Conservation (phyloP, 64 coral and sea anemone species). For the Platygyra sinensis region DNA sequence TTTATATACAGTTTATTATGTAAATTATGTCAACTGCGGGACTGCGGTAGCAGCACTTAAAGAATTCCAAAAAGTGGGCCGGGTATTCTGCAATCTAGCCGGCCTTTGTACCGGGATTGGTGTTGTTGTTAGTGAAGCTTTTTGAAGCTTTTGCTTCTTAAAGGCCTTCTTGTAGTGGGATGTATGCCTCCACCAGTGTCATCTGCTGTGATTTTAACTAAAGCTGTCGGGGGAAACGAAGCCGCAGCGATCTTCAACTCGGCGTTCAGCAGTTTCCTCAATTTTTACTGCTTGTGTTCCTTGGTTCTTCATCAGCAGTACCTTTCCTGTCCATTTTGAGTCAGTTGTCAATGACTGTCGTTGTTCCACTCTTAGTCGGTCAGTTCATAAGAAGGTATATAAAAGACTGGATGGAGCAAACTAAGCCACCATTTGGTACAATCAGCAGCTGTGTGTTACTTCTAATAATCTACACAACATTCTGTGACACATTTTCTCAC, state of each 20-base stretch:
- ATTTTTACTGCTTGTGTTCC: constrained; percentile 68
- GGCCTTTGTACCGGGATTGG: constrained; percentile 75
- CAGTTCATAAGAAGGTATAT: constrained; percentile 72
- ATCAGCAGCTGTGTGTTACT: constrained; percentile 93
- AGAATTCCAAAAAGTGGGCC: too few relatives aligned
- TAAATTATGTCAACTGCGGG: too few relatives aligned
- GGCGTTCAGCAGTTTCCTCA: constrained; percentile 93
- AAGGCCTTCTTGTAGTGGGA: constrained; percentile 77
- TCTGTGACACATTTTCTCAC: constrained; percentile 96
- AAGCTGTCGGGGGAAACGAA: constrained; percentile 96
- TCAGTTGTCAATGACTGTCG: constrained; percentile 81
- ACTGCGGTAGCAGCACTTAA: too few relatives aligned
- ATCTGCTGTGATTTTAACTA: constrained; percentile 95
- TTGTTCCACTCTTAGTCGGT: constrained; percentile 77
- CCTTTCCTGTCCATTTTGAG: constrained; percentile 71
- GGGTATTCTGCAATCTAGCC: too few relatives aligned
- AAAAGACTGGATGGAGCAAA: constrained; percentile 87
- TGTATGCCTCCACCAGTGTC: constrained; percentile 96
- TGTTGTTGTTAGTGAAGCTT: constrained; percentile 58
- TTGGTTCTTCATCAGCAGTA: constrained; percentile 87
- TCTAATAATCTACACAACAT: constrained; percentile 97
- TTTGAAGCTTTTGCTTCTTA: constrained; percentile 68
- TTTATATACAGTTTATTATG: too few relatives aligned
- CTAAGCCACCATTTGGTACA: constrained; percentile 89
- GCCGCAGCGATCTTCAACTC: constrained; percentile 99